phyloP scores from a whole-genome alignment of 2,113 vertebrate genomes.

The Conger conger region DNA sequence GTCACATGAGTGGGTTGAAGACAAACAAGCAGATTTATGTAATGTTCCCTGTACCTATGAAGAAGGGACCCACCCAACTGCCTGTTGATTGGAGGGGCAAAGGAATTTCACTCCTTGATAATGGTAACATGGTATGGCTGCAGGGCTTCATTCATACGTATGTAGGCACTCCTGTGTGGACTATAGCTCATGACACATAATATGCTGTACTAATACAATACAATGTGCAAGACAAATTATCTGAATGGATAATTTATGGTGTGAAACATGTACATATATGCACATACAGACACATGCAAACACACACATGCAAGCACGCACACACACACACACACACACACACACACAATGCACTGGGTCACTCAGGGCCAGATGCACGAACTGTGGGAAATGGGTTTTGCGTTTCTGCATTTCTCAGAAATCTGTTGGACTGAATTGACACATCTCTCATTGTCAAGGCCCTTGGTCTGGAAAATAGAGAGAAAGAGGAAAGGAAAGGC shows the following conservation, averaged over 20 bases:
- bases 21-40: not conserved
- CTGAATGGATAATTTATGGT: not conserved
- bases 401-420: constrained; percentile 22
- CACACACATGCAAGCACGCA: not conserved
- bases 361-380: not conserved
- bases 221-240: too few relatives aligned
- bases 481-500: constrained; percentile 28
- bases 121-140: not conserved
- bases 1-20: not conserved
- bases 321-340: not conserved
- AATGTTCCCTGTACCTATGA: not conserved
- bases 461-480: constrained; percentile 28
- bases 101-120: not conserved
- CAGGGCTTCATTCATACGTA: not conserved
- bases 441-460: constrained; percentile 57
- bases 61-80: not conserved
- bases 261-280: constrained; percentile 2
- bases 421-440: constrained; percentile 39
- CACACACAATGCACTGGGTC: not conserved
- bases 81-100: not conserved
- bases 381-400: constrained; percentile 18
- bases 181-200: not conserved
- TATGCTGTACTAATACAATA: too few relatives aligned
- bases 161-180: not conserved
- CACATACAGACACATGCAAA: constrained; percentile 25